Evolutionary conservation across 2,888 invertebrate species (phyloP).

Genomic region (Nezara viridula): DNA sequence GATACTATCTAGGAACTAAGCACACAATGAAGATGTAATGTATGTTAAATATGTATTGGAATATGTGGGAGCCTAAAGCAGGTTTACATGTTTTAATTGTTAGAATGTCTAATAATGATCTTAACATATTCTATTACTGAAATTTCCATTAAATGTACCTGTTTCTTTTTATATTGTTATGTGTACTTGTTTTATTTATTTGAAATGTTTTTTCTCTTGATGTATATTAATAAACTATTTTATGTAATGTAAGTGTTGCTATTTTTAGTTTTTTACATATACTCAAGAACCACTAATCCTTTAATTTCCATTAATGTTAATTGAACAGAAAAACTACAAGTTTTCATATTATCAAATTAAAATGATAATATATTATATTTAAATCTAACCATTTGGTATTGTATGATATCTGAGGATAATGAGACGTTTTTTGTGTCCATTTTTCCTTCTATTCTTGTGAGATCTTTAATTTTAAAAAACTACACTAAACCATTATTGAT

Average conservation of each 20-base stretch:
- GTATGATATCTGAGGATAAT: too few relatives aligned
- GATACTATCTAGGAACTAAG: background rate
- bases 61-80: constrained; percentile 1
- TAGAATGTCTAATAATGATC: background rate
- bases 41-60: background rate
- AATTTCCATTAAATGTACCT: constrained; percentile 35
- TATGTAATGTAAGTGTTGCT: constrained; percentile 4
- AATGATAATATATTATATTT: too few relatives aligned
- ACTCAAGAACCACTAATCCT: background rate
- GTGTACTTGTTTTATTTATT: background rate
- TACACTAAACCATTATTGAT: too few relatives aligned
- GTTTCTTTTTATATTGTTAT: constrained; percentile 26
- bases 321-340: background rate
- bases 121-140: constrained; percentile 18
- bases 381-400: too few relatives aligned
- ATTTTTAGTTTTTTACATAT: background rate
- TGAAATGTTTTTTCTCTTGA: constrained; percentile 23
- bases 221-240: constrained; percentile 15
- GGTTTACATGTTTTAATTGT: constrained; percentile 18
- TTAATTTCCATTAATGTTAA: background rate
- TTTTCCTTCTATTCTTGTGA: too few relatives aligned
- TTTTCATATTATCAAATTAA: too few relatives aligned
- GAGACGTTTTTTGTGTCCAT: too few relatives aligned
- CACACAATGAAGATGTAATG: constrained; percentile 1
- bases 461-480: too few relatives aligned